Conservation (phyloP, 2,113 vertebrate genomes). For the Nesoenas mayeri region DNA sequence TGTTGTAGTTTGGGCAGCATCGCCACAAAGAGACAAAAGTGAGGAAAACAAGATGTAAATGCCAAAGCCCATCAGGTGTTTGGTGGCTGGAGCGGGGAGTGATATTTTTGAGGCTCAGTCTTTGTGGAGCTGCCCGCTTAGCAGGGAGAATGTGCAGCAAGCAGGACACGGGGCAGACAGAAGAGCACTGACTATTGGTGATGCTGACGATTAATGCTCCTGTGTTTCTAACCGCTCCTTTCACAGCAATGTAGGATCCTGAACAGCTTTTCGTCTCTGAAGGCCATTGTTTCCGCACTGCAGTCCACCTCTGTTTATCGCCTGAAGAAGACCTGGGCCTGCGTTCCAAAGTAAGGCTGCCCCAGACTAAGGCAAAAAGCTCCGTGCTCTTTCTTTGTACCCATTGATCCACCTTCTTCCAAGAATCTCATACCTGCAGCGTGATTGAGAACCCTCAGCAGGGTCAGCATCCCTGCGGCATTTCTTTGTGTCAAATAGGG, state of each 20-base stretch:
- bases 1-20: no score
- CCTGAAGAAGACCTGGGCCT: conserved; percentile 90
- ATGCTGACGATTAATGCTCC: conserved; percentile 63
- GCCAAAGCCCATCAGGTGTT: no score
- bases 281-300: conserved; percentile 91
- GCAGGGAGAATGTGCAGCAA: conserved; percentile 55
- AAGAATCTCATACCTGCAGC: no score
- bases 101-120: conserved; percentile 44
- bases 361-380: no score
- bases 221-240: conserved; percentile 53
- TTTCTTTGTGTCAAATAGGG: no score
- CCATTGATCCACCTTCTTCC: no score
- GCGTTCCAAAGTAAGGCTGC: conserved; percentile 89
- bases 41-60: no score
- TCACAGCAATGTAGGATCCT: conserved; percentile 92
- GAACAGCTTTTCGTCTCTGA: conserved; percentile 95
- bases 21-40: no score
- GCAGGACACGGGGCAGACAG: conserved; percentile 52
- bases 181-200: conserved; percentile 19
- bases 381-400: no score
- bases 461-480: no score
- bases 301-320: conserved; percentile 94
- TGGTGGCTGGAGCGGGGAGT: no score
- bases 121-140: conserved; percentile 75
- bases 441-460: no score